Base-by-base conservation (phyloP, 2,113 vertebrate genomes). In the Macroglossus sobrinus region DNA sequence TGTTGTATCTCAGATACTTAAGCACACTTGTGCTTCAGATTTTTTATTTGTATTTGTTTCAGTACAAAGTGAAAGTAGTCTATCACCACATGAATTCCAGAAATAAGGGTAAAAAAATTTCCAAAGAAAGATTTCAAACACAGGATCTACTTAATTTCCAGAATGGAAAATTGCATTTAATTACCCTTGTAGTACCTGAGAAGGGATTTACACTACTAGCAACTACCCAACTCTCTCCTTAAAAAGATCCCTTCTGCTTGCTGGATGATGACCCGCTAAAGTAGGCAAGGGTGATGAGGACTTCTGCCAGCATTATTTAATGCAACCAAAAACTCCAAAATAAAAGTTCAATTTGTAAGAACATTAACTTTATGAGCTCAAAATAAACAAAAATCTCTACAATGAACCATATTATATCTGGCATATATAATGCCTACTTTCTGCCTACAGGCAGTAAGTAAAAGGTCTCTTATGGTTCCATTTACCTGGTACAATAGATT, bases 81-180 rank as follows among this genome's bases (percentile, higher is more conserved):
- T 68, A 43, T 75, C 47, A 59, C 66, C 28, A 24, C 19, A 71
- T 33, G n/a, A 93, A 89, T 94, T 86, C 86, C 30, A 94, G 69
- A 96, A 66, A 91, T 2, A 15, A 81, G n/a, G 38, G 72, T 88
- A 57, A 33, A 69, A 35, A 50, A 7, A 13, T 82, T 81, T 59
- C 71, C 64, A 30, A 88, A 88, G 35, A 68, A 84, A 13, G 3
- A 75, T 75, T 96, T 75, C 50, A 69, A 94, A 82, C 55, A 33
- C 3, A 55, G 22, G 10, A n/a, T 53, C 9, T n/a, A 47, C 80
- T 86, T 43, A 61, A 35, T 57, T 89, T 84, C 57, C 33, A 30
- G 35, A 18, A 1, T 33, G 13, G 82, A 82, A 82, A 22, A 50
- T 47, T 15, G 18, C 5, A 1, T n/a, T 86, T 21, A 21, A 2